Base-by-base conservation (phyloP, 2,113 vertebrate genomes). In the Muntiacus reevesi region DNA sequence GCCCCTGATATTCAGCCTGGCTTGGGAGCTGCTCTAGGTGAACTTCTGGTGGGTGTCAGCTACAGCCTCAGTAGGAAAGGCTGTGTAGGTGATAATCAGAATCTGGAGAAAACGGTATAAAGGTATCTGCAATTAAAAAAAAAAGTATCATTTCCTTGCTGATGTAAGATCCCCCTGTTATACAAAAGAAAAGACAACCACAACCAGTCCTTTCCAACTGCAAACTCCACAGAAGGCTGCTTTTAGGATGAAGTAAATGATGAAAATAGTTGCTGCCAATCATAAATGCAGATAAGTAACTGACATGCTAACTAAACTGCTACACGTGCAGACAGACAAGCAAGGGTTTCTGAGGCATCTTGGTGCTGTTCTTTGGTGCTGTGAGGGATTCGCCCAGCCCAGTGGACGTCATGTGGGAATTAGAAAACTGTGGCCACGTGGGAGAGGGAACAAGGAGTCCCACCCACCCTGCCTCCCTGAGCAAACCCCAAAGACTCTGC, bases 311-410 rank as follows among this genome's bases (percentile, higher is more conserved):
- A 45, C 19, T 62, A 17, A 84, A 59, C 50, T n/a, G 7, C 13
- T 21, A 55, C 85, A 5, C 0, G 0, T 3, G 14, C 21, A 11
- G 33, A 28, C 93, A 98, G 94, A 89, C 60, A 40, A 43, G 59
- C 23, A 27, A 89, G 64, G 71, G 21, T 87, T 85, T 87, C 64
- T 74, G 59, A 94, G 59, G 79, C 43, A 55, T 40, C 76, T 86
- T 54, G 52, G 55, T 85, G 92, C 28, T 55, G 33, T 12, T 81
- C 59, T 62, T 74, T 45, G 64, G 76, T 84, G 89, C 94, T 89
- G 54, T 67, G 92, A 97, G 81, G 95, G 92, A 81, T 67, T 96
- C 96, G 96, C 94, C 90, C 40, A 82, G 92, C 97, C 95, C n/a
- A 7, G 79, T 74, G 94, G 59, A 97, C 55, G 93, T 96, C 97